A percentile compares a stretch with the other conserved stretches of the same genome.
phyloP scores from a whole-genome alignment of 2,113 vertebrate genomes.

The Lepus americanus region DNA sequence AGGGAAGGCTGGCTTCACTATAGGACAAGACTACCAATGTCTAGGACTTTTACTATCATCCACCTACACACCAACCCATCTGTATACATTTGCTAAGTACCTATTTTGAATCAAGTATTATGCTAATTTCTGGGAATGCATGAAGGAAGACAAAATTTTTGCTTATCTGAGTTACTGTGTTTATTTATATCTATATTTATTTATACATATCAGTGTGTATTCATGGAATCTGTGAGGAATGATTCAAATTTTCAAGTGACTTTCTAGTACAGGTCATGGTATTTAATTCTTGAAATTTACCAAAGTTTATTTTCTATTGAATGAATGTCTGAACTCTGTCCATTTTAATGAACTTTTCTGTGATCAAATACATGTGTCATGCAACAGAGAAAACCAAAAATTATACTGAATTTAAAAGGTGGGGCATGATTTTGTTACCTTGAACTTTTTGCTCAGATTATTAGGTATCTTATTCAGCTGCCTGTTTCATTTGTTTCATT shows the following conservation, averaged over 20 bases:
- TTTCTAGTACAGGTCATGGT: neutral
- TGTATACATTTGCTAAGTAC: neutral
- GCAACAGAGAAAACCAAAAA: neutral
- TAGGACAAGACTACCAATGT: neutral
- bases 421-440: neutral
- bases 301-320: neutral
- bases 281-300: neutral
- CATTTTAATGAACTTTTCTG: neutral
- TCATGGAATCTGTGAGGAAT: constrained; percentile 13
- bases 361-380: neutral
- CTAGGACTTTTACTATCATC: neutral
- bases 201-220: neutral
- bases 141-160: constrained; percentile 16
- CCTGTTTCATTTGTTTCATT: neutral
- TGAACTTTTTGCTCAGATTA: neutral
- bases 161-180: neutral
- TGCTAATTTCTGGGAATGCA: neutral
- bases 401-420: neutral
- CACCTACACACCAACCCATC: neutral
- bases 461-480: neutral
- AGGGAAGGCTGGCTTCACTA: neutral
- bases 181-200: neutral
- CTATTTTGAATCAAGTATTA: neutral
- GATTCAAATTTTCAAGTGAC: neutral
- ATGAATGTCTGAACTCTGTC: neutral